These are phyloP conservation scores for Falco novaeseelandiae DNA, from an alignment of 2,797 vertebrate species.

Conservation along the genomic window DNA sequence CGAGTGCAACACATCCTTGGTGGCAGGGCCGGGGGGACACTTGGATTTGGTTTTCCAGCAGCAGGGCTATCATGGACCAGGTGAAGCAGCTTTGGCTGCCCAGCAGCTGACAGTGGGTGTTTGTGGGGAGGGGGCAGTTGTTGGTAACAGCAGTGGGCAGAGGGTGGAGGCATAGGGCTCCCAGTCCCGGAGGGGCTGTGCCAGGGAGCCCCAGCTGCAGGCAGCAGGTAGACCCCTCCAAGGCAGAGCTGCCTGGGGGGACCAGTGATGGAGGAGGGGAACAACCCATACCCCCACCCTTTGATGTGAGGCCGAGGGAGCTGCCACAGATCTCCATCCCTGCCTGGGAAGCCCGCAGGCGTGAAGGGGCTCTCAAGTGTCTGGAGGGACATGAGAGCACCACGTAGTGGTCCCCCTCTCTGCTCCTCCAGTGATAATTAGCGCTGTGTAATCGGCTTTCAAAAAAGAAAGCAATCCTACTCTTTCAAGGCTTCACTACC, in stretches of 20 bases:
- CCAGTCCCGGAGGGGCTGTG: fast-evolving
- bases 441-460: neutral
- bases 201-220: neutral
- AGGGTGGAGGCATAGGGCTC: neutral
- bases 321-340: too few species aligned
- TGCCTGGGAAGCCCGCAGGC: neutral
- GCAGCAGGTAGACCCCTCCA: neutral
- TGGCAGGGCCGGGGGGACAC: neutral
- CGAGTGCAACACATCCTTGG: fast-evolving
- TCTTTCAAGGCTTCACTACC: neutral
- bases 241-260: neutral
- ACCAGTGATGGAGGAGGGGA: neutral
- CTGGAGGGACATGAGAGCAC: fast-evolving
- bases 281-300: neutral
- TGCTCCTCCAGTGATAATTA: neutral
- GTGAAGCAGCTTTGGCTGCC: neutral
- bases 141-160: fast-evolving
- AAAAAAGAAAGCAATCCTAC: neutral
- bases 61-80: neutral
- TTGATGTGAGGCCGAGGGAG: neutral
- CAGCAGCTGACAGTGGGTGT: neutral
- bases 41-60: neutral
- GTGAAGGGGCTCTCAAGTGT: fast-evolving
- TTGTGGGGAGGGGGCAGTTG: neutral
- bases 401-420: fast-evolving